These are phyloP conservation scores for Thyatira batis DNA, from an alignment of 2,888 invertebrate genomes.

Conservation along the genomic window DNA sequence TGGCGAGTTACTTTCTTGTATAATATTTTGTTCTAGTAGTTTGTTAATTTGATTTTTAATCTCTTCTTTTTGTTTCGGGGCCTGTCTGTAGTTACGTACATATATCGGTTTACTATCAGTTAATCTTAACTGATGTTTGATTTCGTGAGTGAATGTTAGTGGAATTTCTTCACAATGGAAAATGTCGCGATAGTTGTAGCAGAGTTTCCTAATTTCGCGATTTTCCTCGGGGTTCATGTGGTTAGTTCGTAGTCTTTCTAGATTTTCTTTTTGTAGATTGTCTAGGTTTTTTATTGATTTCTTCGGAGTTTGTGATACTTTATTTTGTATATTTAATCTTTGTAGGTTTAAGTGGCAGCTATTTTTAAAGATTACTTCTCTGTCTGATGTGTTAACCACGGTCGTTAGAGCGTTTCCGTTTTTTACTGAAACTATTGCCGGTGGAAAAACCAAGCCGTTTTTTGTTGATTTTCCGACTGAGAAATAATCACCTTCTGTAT, in stretches of 20 bases:
- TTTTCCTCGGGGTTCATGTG: constrained; percentile 41
- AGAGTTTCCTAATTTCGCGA: constrained; percentile 25
- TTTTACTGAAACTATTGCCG: constrained; percentile 19
- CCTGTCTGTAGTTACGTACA: constrained; percentile 19
- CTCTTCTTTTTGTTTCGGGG: constrained; percentile 18
- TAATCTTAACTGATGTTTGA: constrained; percentile 47
- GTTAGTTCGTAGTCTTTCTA: constrained; percentile 15
- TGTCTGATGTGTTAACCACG: constrained; percentile 21
- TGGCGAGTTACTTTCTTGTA: constrained; percentile 21
- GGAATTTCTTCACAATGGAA: constrained; percentile 39
- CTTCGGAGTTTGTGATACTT: too few species aligned
- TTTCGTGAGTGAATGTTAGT: constrained; percentile 33
- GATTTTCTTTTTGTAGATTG: constrained; percentile 14
- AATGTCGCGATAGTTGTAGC: constrained; percentile 36
- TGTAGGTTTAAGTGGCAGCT: constrained; percentile 11
- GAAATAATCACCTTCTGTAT: constrained; percentile 19
- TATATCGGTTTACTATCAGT: constrained; percentile 24
- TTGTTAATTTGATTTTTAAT: constrained; percentile 20
- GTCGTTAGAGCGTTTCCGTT: constrained; percentile 16
- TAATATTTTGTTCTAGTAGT: constrained; percentile 23
- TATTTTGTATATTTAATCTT: neutral
- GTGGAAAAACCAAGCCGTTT: constrained; percentile 16
- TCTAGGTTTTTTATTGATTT: neutral
- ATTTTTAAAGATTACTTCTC: constrained; percentile 12
- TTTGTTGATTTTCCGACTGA: constrained; percentile 13